Base-by-base conservation (phyloP, 1,140 invertebrate species). In the Heliconius himera region DNA sequence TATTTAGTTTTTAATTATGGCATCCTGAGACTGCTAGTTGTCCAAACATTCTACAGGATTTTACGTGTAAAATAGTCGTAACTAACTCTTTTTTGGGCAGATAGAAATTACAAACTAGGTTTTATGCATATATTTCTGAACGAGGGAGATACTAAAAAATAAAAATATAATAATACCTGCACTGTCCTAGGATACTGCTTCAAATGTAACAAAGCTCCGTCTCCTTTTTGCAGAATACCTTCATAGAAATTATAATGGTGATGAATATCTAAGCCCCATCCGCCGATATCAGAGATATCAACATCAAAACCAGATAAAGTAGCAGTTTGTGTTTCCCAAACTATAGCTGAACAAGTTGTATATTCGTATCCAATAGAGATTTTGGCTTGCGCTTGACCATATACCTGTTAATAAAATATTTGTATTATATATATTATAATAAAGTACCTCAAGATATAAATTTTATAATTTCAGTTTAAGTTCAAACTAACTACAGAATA, bases 231-330 rank as follows among this genome's bases (percentile, higher is more conserved):
- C 60, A 99, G 94, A 82, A 99, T 99, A 86, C 98, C 98, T 96
- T 99, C 98, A 87, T 99, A 97, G 95, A 99, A 99, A 91, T 99
- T 99, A 94, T 99, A 99, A 91, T 99, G 98, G 92, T 99, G 99
- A 94, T 99, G 99, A 76, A 99, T 99, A 89, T 99, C 98, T 26
- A 99, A 94, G 77, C 99, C 99, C 99, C 99, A 99, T 16, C 98
- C 98, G 1, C 99, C 99, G 70, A 99, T 98, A 90, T 99, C 98
- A 0, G 99, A 99, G 78, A 99, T 99, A 83, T 99, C 98, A 46
- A 99, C 98, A 91, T 99, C 98, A 94, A 99, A 99, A n/a, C 99
- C 99, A 92, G 98, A 97, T 81, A 99, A 94, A 26, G 97, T 98
- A 3, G 98, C 98, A 11, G 98, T 99, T 90, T 98, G 97, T 1